Conservation (phyloP, 37 sponge, comb jelly and placozoan species). For the Bolinopsis microptera region DNA sequence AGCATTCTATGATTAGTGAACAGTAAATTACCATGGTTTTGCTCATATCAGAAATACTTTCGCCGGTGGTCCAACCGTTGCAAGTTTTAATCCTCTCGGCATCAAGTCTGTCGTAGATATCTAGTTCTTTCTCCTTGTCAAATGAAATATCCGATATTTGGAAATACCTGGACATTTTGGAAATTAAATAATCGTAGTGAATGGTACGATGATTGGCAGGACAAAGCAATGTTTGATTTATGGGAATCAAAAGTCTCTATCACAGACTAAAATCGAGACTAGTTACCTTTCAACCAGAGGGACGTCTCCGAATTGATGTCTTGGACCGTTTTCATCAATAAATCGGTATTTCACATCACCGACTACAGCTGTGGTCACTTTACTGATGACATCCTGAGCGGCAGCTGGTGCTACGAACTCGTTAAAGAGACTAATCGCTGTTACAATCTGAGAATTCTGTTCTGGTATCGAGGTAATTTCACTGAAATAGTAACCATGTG, state of each 20-base stretch:
- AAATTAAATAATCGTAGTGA: too few species aligned
- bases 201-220: too few species aligned
- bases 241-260: too few species aligned
- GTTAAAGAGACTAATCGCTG: neutral
- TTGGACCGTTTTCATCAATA: neutral
- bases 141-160: neutral
- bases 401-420: neutral
- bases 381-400: neutral
- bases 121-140: neutral
- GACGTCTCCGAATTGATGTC: neutral
- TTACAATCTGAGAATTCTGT: neutral
- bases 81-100: constrained; percentile 47
- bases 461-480: neutral
- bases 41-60: constrained; percentile 52
- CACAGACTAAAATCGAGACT: too few species aligned
- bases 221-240: too few species aligned
- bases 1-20: neutral
- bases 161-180: neutral
- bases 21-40: constrained; percentile 19
- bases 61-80: constrained; percentile 43
- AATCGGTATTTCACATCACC: constrained; percentile 34
- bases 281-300: constrained; percentile 32
- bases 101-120: neutral
- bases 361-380: neutral
- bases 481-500: too few species aligned